Conservation (phyloP, 2,888 invertebrate species). For the Cheilosia pagana region DNA sequence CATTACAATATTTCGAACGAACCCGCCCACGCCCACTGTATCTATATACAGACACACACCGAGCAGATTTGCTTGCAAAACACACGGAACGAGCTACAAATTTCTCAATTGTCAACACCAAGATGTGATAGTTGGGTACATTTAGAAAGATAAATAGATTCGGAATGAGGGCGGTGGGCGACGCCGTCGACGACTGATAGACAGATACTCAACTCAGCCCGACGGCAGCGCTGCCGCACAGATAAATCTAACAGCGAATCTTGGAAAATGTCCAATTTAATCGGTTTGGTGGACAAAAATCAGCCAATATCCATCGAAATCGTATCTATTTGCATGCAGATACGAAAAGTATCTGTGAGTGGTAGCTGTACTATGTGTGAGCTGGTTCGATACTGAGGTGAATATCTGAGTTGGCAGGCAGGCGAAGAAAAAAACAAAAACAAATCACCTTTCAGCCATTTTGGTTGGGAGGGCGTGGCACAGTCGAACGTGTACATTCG, state of each 20-base stretch:
- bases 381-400: constrained; percentile 68
- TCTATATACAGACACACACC: background rate
- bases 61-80: constrained; percentile 48
- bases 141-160: constrained; percentile 65
- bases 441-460: constrained; percentile 70
- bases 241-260: constrained; percentile 12
- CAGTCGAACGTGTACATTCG: constrained; percentile 42
- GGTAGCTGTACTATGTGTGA: constrained; percentile 48
- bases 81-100: constrained; percentile 81
- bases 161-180: constrained; percentile 15
- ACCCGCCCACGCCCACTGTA: constrained; percentile 54
- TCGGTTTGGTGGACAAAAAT: background rate
- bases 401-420: constrained; percentile 43
- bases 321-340: too few species aligned
- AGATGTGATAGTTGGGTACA: constrained; percentile 72
- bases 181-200: constrained; percentile 17
- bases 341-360: constrained; percentile 43
- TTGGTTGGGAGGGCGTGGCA: constrained; percentile 72
- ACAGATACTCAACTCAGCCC: constrained; percentile 20
- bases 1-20: constrained; percentile 50
- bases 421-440: background rate
- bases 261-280: background rate
- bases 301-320: too few species aligned
- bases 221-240: constrained; percentile 17
- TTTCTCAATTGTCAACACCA: constrained; percentile 83